These are phyloP conservation scores for Sitobion miscanthi DNA, from an alignment of 1,140 invertebrate species.

Conservation along the genomic window DNA sequence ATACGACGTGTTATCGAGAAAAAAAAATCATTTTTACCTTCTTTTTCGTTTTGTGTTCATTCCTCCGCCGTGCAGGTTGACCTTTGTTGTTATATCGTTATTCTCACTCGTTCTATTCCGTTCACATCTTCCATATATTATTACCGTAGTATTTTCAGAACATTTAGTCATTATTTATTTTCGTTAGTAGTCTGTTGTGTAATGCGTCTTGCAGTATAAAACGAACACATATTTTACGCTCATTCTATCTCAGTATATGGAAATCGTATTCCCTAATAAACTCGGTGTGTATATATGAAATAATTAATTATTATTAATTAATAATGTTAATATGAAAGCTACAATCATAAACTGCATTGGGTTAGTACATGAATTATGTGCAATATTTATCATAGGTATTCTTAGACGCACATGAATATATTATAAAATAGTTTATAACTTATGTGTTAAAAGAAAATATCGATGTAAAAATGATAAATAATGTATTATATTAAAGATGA, in stretches of 20 bases:
- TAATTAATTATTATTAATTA: background rate
- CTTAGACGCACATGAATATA: background rate
- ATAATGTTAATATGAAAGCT: background rate
- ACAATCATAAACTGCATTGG: background rate
- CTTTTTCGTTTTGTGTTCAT: background rate
- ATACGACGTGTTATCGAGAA: background rate
- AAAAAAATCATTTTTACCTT: background rate
- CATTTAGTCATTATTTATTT: background rate
- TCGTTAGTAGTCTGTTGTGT: background rate
- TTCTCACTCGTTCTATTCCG: background rate
- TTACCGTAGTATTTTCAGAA: background rate
- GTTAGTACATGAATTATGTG: background rate
- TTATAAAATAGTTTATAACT: background rate
- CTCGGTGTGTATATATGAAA: background rate
- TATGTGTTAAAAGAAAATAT: background rate
- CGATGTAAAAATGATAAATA: background rate
- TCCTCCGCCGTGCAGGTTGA: background rate
- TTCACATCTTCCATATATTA: background rate
- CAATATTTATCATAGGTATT: background rate
- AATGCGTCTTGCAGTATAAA: background rate
- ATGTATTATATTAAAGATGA: background rate
- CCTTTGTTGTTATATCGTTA: background rate
- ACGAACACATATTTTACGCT: background rate
- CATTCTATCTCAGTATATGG: background rate
- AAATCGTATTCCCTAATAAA: background rate